Percentiles rank a stretch among this genome's conserved stretches.
Evolutionary conservation across 2,888 invertebrate species (phyloP).

Genomic region (Orthosia cruda): DNA sequence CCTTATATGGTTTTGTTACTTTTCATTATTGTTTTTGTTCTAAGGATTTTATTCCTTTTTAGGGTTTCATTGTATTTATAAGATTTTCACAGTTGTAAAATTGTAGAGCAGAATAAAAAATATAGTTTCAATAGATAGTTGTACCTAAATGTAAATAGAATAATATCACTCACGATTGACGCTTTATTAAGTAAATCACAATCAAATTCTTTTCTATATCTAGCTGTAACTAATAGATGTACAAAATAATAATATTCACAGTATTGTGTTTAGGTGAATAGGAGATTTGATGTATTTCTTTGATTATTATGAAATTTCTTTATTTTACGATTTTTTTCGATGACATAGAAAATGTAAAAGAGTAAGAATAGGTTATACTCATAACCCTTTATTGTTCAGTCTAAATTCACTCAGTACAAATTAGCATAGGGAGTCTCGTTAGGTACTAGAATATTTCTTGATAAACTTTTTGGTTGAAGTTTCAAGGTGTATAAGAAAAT

Average conservation of each 20-base stretch:
- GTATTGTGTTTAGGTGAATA: slow-evolving; percentile 46
- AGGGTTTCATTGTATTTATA: not conserved
- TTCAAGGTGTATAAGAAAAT: not conserved
- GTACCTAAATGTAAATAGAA: slow-evolving; percentile 63
- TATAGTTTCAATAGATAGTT: slow-evolving; percentile 54
- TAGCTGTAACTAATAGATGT: slow-evolving; percentile 63
- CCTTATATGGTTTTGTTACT: not conserved
- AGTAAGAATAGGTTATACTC: slow-evolving; percentile 29
- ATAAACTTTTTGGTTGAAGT: too few species aligned
- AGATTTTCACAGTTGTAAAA: slow-evolving; percentile 17
- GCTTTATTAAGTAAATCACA: slow-evolving; percentile 76
- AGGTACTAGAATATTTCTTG: not conserved
- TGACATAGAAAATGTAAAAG: not conserved
- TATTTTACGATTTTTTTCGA: not conserved
- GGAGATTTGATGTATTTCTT: not conserved
- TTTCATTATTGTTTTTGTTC: not conserved
- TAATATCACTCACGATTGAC: slow-evolving; percentile 76
- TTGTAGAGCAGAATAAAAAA: slow-evolving; percentile 28
- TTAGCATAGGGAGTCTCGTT: not conserved
- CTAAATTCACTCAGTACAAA: not conserved
- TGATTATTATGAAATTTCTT: not conserved
- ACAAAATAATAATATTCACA: slow-evolving; percentile 57
- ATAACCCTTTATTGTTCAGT: not conserved
- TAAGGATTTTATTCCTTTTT: not conserved
- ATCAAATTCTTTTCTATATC: slow-evolving; percentile 71